Conservation (phyloP, 2,888 invertebrate species). For the Tanaodytes sp. region DNA sequence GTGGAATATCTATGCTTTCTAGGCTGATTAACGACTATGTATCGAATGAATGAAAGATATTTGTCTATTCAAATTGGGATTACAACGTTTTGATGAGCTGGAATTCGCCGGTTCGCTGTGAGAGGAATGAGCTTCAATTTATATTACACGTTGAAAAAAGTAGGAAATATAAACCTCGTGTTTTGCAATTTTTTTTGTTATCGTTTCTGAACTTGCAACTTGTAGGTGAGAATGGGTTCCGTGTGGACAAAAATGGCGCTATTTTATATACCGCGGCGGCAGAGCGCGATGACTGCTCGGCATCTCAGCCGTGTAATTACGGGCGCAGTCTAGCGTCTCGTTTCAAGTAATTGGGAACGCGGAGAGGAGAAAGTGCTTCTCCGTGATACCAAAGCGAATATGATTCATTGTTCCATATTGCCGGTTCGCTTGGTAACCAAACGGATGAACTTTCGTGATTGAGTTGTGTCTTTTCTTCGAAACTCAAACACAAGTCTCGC, state of each 20-base stretch:
- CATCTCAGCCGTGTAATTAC: slow-evolving; percentile 66
- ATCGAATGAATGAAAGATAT: no score
- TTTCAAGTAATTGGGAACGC: slow-evolving; percentile 59
- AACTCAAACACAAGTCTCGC: slow-evolving; percentile 35
- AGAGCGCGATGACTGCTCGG: slow-evolving; percentile 54
- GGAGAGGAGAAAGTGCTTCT: slow-evolving; percentile 50
- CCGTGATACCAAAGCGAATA: slow-evolving; percentile 51
- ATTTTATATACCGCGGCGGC: slow-evolving; percentile 37
- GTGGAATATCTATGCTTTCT: no score
- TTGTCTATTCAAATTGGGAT: no score
- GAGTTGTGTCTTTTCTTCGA: slow-evolving; percentile 38
- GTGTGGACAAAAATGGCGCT: slow-evolving; percentile 17
- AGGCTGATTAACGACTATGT: no score
- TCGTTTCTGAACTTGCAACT: no score
- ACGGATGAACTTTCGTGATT: slow-evolving; percentile 49
- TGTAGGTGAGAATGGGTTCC: slow-evolving; percentile 38
- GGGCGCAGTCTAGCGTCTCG: slow-evolving; percentile 58
- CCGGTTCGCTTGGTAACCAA: slow-evolving; percentile 40
- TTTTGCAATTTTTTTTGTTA: no score
- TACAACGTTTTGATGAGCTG: no score
- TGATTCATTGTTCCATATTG: slow-evolving; percentile 59
- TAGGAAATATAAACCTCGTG: no score
- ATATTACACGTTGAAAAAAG: no score
- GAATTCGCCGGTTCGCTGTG: no score
- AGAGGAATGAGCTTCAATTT: no score